These are phyloP conservation scores for Rhabditoides inermis DNA, from an alignment of 2,888 invertebrate species.

Conservation along the genomic window DNA sequence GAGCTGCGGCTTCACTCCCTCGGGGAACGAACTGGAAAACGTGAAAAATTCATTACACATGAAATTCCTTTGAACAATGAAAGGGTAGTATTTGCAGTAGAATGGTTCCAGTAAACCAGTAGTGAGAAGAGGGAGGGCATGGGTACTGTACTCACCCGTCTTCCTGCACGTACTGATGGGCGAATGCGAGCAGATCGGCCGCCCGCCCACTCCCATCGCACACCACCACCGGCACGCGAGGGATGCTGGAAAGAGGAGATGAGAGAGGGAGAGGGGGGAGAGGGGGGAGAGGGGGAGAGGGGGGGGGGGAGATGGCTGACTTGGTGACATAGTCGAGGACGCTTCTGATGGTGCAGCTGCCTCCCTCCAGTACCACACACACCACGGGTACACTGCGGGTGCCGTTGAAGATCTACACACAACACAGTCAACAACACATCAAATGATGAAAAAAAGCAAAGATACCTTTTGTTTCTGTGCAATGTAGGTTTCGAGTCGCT, in stretches of 20 bases:
- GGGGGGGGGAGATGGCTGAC: constrained; percentile 6
- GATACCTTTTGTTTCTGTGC: constrained; percentile 41
- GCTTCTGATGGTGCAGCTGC: constrained; percentile 88
- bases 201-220: constrained; percentile 75
- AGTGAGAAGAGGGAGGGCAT: neutral
- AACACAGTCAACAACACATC: neutral
- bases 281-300: neutral
- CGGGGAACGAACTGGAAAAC: constrained; percentile 62
- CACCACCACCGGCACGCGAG: constrained; percentile 68
- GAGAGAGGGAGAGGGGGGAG: neutral
- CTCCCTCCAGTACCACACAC: constrained; percentile 92
- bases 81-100: no score
- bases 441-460: no score
- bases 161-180: constrained; percentile 67
- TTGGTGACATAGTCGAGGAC: constrained; percentile 89
- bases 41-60: neutral
- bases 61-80: neutral
- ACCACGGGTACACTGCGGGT: constrained; percentile 65
- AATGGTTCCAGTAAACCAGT: neutral
- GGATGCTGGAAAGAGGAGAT: constrained; percentile 14
- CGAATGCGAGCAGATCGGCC: constrained; percentile 85
- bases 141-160: constrained; percentile 32
- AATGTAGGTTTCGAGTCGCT: constrained; percentile 90
- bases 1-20: constrained; percentile 82
- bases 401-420: constrained; percentile 25